phyloP scores from a whole-genome alignment of 2,797 vertebrate genomes.

The Leptodactylus fallax region DNA sequence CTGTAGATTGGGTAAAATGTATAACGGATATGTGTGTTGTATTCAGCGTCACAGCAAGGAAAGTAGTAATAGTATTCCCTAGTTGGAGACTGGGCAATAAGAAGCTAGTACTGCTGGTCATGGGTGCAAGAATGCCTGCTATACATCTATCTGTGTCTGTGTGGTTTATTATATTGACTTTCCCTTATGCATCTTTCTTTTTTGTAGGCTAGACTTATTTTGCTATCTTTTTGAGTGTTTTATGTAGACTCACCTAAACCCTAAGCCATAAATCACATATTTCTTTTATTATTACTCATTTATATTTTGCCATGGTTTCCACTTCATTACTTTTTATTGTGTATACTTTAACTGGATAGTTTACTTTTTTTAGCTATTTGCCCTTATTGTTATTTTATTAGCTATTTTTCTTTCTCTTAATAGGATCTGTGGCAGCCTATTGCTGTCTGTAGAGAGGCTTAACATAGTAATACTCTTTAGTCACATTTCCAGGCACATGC shows the following conservation, averaged over 20 bases:
- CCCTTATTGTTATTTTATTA: conserved; percentile 48
- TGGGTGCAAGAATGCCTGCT: no score
- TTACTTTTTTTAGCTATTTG: conserved; percentile 13
- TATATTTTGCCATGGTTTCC: background rate
- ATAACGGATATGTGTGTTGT: no score
- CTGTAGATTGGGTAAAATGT: no score
- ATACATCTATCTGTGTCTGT: background rate
- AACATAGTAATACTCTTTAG: conserved; percentile 57
- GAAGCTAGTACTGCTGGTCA: no score
- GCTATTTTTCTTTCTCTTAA: conserved; percentile 46
- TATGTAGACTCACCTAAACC: background rate
- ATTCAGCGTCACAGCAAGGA: no score
- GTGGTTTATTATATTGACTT: background rate
- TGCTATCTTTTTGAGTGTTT: conserved; percentile 3
- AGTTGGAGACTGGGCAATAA: no score
- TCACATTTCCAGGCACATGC: conserved; percentile 61
- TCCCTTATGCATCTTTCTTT: background rate
- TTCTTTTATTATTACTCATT: background rate
- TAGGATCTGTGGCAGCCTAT: conserved; percentile 52
- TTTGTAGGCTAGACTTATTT: background rate
- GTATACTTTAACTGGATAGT: background rate
- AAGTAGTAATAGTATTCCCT: no score
- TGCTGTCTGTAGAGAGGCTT: conserved; percentile 51
- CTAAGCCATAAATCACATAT: background rate
- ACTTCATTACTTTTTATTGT: conserved; percentile 4